Conservation (phyloP, 2,888 invertebrate genomes). For the Boloria selene region DNA sequence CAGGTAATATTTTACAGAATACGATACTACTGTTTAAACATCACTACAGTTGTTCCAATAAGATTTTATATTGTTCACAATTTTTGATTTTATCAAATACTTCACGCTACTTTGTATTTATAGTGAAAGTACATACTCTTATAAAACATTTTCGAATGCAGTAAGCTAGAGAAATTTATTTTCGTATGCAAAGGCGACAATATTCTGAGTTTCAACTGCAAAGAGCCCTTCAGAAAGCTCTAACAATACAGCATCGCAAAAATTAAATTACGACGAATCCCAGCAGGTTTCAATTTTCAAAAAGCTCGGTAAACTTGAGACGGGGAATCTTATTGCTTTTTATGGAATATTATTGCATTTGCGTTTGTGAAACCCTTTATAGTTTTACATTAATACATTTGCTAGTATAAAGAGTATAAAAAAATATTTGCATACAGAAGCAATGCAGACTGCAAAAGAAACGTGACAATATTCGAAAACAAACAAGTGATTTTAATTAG, state of each 20-base stretch:
- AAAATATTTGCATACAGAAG: not conserved
- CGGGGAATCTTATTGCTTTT: constrained; percentile 54
- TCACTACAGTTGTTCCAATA: not conserved
- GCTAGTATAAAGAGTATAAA: not conserved
- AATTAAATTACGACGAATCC: constrained; percentile 75
- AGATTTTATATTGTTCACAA: too few species aligned
- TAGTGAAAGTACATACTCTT: constrained; percentile 5
- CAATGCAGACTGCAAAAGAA: not conserved
- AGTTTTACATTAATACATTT: constrained; percentile 14
- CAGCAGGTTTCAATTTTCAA: constrained; percentile 71
- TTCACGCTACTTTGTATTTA: not conserved
- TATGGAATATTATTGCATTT: constrained; percentile 61
- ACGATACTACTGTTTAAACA: not conserved
- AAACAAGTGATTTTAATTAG: constrained; percentile 28
- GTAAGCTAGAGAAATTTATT: constrained; percentile 36
- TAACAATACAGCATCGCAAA: constrained; percentile 71
- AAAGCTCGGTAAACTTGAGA: constrained; percentile 57
- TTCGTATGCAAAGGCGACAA: constrained; percentile 43
- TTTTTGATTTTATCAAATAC: not conserved
- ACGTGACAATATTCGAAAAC: constrained; percentile 16
- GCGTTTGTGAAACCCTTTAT: constrained; percentile 34
- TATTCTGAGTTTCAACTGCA: constrained; percentile 55
- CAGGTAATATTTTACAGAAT: too few species aligned
- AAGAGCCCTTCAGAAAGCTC: constrained; percentile 60
- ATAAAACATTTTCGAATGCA: constrained; percentile 27